A percentile compares a stretch with the other conserved stretches of the same genome.
phyloP scores from a whole-genome alignment of 2,888 invertebrate genomes.

The Bellardia bayeri region DNA sequence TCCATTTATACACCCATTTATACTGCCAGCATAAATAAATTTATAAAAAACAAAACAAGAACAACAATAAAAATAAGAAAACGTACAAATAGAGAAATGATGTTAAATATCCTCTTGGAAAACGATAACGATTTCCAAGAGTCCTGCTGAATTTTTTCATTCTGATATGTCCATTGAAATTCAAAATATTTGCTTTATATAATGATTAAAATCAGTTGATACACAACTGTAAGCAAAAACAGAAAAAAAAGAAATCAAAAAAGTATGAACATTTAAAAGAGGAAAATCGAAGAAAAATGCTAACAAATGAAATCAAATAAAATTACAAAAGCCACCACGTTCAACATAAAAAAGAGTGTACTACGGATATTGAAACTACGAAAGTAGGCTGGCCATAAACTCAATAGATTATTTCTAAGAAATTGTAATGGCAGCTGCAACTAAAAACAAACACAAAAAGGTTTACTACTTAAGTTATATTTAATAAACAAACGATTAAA shows the following conservation, averaged over 20 bases:
- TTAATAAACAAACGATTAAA: constrained; percentile 4
- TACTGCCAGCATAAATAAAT: not conserved
- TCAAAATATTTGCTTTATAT: constrained; percentile 54
- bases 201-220: constrained; percentile 55
- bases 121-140: constrained; percentile 46
- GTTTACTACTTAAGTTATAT: not conserved
- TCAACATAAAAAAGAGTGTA: not conserved
- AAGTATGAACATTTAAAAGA: not conserved
- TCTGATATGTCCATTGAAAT: constrained; percentile 30
- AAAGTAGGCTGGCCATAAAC: not conserved
- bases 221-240: not conserved
- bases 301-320: not conserved
- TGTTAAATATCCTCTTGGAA: constrained; percentile 58
- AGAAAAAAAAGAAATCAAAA: not conserved
- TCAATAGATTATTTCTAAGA: constrained; percentile 21
- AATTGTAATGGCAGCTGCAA: not conserved
- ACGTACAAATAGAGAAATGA: constrained; percentile 34
- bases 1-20: not conserved
- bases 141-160: constrained; percentile 28
- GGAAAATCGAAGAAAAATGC: not conserved
- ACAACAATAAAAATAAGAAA: constrained; percentile 7
- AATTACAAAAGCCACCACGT: not conserved
- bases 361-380: not conserved
- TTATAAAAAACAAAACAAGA: not conserved
- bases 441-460: not conserved